A percentile compares a stretch with the other conserved stretches of the same genome.
Evolutionary conservation across 2,113 vertebrate species (phyloP).

Genomic region (Melanotaenia duboulayi): DNA sequence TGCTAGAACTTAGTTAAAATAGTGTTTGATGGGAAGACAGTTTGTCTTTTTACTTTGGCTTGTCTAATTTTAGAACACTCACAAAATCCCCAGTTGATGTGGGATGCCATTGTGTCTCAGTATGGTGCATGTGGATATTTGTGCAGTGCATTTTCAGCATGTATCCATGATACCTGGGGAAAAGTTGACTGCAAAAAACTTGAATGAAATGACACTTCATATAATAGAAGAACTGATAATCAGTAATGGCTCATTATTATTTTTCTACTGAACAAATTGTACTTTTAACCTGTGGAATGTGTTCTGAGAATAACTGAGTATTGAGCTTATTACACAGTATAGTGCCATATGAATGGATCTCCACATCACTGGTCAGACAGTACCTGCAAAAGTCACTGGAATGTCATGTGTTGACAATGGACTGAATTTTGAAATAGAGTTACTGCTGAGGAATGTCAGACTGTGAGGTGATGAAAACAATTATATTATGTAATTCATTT

Average conservation of each 20-base stretch:
- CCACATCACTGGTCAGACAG: background rate
- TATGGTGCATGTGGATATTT: fast-evolving
- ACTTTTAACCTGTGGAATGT: background rate
- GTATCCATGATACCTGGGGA: background rate
- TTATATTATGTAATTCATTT: background rate
- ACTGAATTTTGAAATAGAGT: background rate
- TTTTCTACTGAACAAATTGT: background rate
- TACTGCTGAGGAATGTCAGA: background rate
- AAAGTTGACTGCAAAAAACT: background rate
- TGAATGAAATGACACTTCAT: background rate
- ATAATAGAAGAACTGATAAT: background rate
- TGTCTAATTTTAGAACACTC: too few species aligned
- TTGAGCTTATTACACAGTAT: background rate
- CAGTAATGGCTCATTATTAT: background rate
- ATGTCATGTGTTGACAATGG: background rate
- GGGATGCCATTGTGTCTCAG: background rate
- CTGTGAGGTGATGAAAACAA: background rate
- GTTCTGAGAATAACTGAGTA: background rate
- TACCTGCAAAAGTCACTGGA: background rate
- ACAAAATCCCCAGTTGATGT: too few species aligned
- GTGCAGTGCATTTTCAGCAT: background rate
- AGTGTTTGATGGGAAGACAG: too few species aligned
- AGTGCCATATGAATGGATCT: too few species aligned
- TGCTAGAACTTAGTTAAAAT: too few species aligned
- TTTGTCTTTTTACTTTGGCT: background rate